These are phyloP conservation scores for Phymorhynchus buccinoides DNA, from an alignment of 1,140 invertebrate species.

Conservation along the genomic window DNA sequence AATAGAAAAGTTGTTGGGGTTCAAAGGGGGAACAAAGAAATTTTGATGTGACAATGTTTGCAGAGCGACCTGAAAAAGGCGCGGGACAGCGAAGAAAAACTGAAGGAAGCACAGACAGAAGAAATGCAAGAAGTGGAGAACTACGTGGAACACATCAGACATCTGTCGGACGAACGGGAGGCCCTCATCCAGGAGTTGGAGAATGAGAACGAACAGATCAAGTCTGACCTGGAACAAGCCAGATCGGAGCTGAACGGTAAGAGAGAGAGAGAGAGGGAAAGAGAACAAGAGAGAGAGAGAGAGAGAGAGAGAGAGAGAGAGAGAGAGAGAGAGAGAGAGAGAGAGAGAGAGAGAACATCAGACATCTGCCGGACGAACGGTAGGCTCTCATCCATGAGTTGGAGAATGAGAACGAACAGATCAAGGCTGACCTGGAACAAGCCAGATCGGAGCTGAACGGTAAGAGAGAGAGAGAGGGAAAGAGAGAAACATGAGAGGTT, in stretches of 20 bases:
- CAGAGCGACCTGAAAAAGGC: constrained; percentile 63
- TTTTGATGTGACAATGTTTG: no score
- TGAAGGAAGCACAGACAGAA: constrained; percentile 65
- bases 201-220: constrained; percentile 69
- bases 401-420: constrained; percentile 69
- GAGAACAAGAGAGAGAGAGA: constrained; percentile 60
- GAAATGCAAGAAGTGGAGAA: constrained; percentile 73
- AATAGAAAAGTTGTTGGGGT: no score
- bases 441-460: constrained; percentile 60
- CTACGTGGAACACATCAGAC: constrained; percentile 71
- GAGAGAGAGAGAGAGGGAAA: constrained; percentile 58
- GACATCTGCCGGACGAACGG: constrained; percentile 69
- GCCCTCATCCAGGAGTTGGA: constrained; percentile 70
- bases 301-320: constrained; percentile 62
- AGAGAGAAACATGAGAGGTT: constrained; percentile 65
- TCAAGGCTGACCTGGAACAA: constrained; percentile 64
- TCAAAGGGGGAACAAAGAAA: no score
- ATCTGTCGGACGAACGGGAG: constrained; percentile 70
- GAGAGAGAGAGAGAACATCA: constrained; percentile 71
- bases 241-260: constrained; percentile 60
- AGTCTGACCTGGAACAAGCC: constrained; percentile 61
- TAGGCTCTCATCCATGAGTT: constrained; percentile 70
- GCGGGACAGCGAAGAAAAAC: constrained; percentile 63
- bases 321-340: constrained; percentile 72
- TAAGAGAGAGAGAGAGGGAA: constrained; percentile 57